Evolutionary conservation across 2,113 vertebrate species (phyloP), one percentile per base, ranked within the genome.

Genomic region (Peromyscus leucopus): DNA sequence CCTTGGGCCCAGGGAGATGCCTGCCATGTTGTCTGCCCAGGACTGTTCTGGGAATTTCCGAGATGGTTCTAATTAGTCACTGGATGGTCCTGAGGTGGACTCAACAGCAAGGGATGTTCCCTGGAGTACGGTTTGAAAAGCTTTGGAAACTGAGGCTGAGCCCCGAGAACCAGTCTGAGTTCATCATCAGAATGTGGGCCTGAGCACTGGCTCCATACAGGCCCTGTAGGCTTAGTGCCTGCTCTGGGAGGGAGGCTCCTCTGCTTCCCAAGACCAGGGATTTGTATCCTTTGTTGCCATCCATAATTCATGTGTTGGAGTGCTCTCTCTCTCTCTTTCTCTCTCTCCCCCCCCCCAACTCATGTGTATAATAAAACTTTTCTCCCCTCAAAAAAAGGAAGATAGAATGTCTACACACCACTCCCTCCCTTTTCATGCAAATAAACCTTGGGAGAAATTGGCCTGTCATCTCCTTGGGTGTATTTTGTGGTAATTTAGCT

Each of bases 401-500:
- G 91, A 91, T 31, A 94, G 93, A 69, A 48, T 59, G 65, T 94
- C 76, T 82, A 7, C 33, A 36, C 89, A 8, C 89, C 57, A 36
- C 91, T 91, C 96, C 93, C 67, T 86, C 33, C 42, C 72, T 78
- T 28, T 51, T 86, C 91, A 80, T 87, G 97, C 97, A 97, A 76
- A 93, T 90, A 48, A 75, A 51, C 69, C 93, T 28, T 24, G 94
- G 94, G 96, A 96, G 91, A 78, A 83, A 93, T 61, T 24, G 96
- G 96, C 65, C 95, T 98, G 98, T 93, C 89, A 0, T 92, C 90
- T 97, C 96, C 97, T 87, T 85, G 97, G 97, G 96, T 94, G 97
- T 97, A 89, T 96, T 98, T 98, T 96, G 93, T 96, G 12, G 97
- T 74, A 90, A 93, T 97, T 98, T 96, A 22, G 95, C 95, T 96